phyloP scores from a whole-genome alignment of 2,888 invertebrate species.

The Tachina lurida region DNA sequence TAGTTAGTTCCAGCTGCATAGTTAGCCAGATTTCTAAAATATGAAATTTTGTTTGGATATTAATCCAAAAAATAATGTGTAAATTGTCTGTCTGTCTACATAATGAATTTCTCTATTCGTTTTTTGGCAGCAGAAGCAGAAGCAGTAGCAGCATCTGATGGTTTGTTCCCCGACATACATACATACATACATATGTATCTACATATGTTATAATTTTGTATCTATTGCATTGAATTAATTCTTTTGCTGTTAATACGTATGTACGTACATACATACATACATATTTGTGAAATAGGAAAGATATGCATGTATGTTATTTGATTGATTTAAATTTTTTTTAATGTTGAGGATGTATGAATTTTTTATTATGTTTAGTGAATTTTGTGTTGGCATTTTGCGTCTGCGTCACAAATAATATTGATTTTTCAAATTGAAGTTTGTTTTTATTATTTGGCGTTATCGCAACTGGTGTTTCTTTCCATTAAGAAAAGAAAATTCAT shows the following conservation, averaged over 20 bases:
- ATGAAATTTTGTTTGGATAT: neutral
- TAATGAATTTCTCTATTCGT: constrained; percentile 1
- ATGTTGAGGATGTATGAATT: too few species aligned
- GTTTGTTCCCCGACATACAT: neutral
- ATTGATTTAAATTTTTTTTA: too few species aligned
- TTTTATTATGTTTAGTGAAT: constrained; percentile 4
- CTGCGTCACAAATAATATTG: constrained; percentile 61
- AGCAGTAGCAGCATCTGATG: constrained; percentile 17
- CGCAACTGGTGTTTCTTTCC: constrained; percentile 69
- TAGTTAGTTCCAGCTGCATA: too few species aligned
- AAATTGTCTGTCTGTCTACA: constrained; percentile 20
- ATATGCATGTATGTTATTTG: too few species aligned
- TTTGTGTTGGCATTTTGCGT: constrained; percentile 38
- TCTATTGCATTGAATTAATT: neutral
- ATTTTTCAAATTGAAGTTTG: constrained; percentile 51
- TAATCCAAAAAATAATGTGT: neutral
- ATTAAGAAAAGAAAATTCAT: constrained; percentile 47
- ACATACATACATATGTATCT: too few species aligned
- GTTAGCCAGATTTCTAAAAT: too few species aligned
- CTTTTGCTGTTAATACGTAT: neutral
- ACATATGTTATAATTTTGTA: neutral
- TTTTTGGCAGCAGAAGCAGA: constrained; percentile 6
- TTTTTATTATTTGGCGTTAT: constrained; percentile 37
- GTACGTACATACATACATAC: neutral
- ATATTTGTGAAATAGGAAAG: neutral